phyloP scores from a whole-genome alignment of 1,140 invertebrate species.

The Pseudachorutes palmiensis region DNA sequence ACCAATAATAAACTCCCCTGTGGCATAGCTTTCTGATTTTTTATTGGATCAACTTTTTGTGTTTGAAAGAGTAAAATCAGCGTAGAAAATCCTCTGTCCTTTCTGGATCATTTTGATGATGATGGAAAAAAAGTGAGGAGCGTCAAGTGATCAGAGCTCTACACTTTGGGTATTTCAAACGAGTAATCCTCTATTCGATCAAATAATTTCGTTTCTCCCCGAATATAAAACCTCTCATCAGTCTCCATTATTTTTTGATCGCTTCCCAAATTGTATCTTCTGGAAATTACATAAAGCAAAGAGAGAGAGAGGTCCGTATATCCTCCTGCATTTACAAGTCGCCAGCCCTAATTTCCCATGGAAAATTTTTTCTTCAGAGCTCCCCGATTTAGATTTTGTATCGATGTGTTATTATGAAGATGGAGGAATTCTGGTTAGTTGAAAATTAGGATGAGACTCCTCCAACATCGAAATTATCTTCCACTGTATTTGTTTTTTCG shows the following conservation, averaged over 20 bases:
- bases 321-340: neutral
- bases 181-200: neutral
- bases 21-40: neutral
- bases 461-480: neutral
- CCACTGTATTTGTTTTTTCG: neutral
- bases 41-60: slow-evolving; percentile 2
- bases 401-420: neutral
- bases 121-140: too few relatives aligned
- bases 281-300: neutral
- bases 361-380: neutral
- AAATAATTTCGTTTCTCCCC: neutral
- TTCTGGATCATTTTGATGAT: too few relatives aligned
- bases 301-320: neutral
- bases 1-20: neutral
- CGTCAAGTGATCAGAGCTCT: too few relatives aligned
- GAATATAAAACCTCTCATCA: slow-evolving; percentile 11
- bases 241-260: slow-evolving; percentile 11
- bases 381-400: neutral
- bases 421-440: neutral
- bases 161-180: too few relatives aligned
- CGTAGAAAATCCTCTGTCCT: neutral
- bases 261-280: slow-evolving; percentile 1
- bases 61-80: neutral
- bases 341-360: too few relatives aligned
- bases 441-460: neutral